Percentiles rank a stretch among this genome's conserved stretches.
Evolutionary conservation across 92 coral and sea anemone species (phyloP).

Genomic region (Actinernus sp.): DNA sequence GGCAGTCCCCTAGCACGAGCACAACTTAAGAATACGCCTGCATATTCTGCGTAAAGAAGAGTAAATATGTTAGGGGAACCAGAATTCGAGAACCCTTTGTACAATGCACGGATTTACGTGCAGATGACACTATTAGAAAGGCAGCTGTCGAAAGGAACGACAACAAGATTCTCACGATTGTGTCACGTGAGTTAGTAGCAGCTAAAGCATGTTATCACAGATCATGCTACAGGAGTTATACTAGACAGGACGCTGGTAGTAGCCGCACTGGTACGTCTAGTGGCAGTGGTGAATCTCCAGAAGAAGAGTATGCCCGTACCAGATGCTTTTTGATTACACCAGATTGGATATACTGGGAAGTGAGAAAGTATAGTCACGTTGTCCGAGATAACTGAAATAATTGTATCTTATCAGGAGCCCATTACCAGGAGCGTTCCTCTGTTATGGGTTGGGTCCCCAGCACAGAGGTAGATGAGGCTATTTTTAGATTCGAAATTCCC

Average conservation of each 20-base stretch:
- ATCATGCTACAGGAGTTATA: constrained; percentile 38
- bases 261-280: constrained; percentile 9
- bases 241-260: constrained; percentile 46
- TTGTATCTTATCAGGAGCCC: no score
- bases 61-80: constrained; percentile 46
- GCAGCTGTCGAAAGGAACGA: constrained; percentile 26
- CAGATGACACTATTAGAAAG: constrained; percentile 32
- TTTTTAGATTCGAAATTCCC: no score
- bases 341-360: constrained; percentile 16
- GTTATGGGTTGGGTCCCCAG: no score
- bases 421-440: no score
- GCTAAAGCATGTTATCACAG: constrained; percentile 65
- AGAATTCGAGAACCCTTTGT: constrained; percentile 52
- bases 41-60: constrained; percentile 54
- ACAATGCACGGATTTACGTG: constrained; percentile 51
- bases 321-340: constrained; percentile 50
- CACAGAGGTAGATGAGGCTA: no score
- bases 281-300: constrained; percentile 16
- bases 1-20: constrained; percentile 33
- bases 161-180: constrained; percentile 35
- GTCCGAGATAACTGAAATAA: constrained; percentile 31
- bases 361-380: constrained; percentile 25
- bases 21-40: constrained; percentile 44
- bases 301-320: constrained; percentile 41
- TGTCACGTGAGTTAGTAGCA: constrained; percentile 62